These are phyloP conservation scores for Arvicanthis niloticus DNA, from an alignment of 2,113 vertebrate genomes.

Conservation along the genomic window DNA sequence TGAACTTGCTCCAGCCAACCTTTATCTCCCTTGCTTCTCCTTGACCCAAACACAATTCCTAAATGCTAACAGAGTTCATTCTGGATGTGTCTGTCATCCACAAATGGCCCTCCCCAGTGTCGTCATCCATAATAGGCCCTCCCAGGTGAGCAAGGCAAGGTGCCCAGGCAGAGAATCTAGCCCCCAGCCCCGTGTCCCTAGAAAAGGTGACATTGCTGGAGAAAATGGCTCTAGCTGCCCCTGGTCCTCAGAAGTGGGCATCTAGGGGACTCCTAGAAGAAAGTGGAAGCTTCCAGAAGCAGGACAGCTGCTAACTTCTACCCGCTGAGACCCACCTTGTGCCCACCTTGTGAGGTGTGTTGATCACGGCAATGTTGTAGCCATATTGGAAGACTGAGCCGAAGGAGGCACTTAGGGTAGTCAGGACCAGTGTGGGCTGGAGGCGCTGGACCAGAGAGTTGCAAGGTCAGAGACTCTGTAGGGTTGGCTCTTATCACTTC, in stretches of 20 bases:
- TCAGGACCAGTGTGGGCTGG: slow-evolving; percentile 84
- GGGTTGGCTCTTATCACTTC: background rate
- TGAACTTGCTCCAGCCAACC: background rate
- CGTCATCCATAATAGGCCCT: too few relatives aligned
- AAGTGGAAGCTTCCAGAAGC: background rate
- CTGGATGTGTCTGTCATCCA: background rate
- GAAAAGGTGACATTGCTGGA: background rate
- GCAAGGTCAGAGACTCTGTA: background rate
- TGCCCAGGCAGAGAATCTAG: background rate
- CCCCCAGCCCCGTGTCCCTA: accelerated
- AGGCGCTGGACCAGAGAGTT: slow-evolving; percentile 84
- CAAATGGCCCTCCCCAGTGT: background rate
- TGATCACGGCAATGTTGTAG: slow-evolving; percentile 93
- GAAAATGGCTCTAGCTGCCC: background rate
- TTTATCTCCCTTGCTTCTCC: background rate
- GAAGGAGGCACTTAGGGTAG: slow-evolving; percentile 88
- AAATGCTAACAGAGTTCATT: too few relatives aligned
- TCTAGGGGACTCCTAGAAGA: background rate
- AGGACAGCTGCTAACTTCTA: accelerated
- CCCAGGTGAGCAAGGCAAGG: background rate
- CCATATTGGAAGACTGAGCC: slow-evolving; percentile 95
- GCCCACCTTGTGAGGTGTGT: slow-evolving; percentile 91
- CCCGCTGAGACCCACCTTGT: background rate
- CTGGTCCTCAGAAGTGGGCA: background rate
- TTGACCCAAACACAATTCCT: background rate